These are phyloP conservation scores for Brachionus asplanchnoidis DNA, from an alignment of 1,140 invertebrate genomes.

Conservation along the genomic window DNA sequence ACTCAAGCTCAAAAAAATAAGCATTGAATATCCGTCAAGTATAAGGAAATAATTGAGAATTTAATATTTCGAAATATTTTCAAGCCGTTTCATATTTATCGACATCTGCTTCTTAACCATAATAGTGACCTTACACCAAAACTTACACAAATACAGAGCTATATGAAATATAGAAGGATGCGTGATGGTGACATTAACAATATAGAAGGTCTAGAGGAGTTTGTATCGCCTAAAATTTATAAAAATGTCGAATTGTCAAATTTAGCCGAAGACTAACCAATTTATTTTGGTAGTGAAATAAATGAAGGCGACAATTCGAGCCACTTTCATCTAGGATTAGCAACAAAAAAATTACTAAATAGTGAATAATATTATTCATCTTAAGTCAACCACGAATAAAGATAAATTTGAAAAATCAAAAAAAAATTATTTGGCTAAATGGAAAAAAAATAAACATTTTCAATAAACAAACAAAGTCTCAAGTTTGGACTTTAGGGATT, in stretches of 20 bases:
- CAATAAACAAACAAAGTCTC: no score
- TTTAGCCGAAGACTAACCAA: not conserved
- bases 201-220: no score
- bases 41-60: conserved; percentile 10
- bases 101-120: not conserved
- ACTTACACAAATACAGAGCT: no score
- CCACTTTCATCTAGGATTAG: not conserved
- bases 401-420: no score
- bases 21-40: not conserved
- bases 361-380: not conserved
- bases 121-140: not conserved
- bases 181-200: no score
- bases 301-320: not conserved
- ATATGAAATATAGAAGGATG: no score
- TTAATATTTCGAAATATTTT: not conserved
- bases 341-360: not conserved
- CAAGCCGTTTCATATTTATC: conserved; percentile 5
- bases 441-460: conserved; percentile 16
- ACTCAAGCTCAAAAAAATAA: conserved; percentile 13
- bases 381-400: not conserved
- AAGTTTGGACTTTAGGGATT: no score
- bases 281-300: not conserved
- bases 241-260: no score
- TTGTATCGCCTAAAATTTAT: no score
- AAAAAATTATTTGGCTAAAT: not conserved